Evolutionary conservation across 2,888 invertebrate species (phyloP).

Genomic region (Morpho achilles): DNA sequence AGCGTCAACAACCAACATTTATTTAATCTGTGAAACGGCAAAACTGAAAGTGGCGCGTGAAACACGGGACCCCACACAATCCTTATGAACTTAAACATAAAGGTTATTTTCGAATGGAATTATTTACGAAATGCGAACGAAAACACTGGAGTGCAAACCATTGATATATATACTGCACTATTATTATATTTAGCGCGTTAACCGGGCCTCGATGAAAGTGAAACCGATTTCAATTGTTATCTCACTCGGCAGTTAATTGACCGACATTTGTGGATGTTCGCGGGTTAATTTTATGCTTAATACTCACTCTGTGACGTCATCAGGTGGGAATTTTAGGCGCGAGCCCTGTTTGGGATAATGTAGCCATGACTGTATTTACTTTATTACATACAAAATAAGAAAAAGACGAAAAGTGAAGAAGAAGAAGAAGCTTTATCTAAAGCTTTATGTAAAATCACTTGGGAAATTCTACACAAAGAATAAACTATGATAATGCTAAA

Average conservation of each 20-base stretch:
- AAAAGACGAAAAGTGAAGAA: no score
- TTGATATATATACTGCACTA: slow-evolving; percentile 68
- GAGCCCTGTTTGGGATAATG: background rate
- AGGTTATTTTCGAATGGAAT: slow-evolving; percentile 18
- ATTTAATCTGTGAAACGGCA: slow-evolving; percentile 36
- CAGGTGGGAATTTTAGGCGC: background rate
- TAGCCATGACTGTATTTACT: no score
- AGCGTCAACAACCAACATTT: slow-evolving; percentile 31
- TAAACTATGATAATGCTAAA: no score
- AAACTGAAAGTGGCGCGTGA: slow-evolving; percentile 68
- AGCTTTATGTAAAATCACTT: no score
- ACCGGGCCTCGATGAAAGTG: slow-evolving; percentile 61
- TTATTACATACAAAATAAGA: no score
- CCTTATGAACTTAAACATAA: slow-evolving; percentile 15
- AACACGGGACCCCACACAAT: slow-evolving; percentile 37
- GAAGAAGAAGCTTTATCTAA: no score
- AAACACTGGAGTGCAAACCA: slow-evolving; percentile 49
- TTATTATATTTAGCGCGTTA: slow-evolving; percentile 74
- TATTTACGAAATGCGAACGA: slow-evolving; percentile 22
- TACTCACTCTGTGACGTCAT: slow-evolving; percentile 19
- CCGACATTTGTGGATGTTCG: slow-evolving; percentile 71
- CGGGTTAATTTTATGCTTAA: slow-evolving; percentile 54
- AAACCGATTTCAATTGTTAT: slow-evolving; percentile 74
- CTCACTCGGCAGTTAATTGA: slow-evolving; percentile 54
- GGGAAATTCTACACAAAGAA: no score